A percentile compares a stretch with the other conserved stretches of the same genome.
Conservation (phyloP, 2,113 vertebrate species). For the Tragelaphus scriptus region DNA sequence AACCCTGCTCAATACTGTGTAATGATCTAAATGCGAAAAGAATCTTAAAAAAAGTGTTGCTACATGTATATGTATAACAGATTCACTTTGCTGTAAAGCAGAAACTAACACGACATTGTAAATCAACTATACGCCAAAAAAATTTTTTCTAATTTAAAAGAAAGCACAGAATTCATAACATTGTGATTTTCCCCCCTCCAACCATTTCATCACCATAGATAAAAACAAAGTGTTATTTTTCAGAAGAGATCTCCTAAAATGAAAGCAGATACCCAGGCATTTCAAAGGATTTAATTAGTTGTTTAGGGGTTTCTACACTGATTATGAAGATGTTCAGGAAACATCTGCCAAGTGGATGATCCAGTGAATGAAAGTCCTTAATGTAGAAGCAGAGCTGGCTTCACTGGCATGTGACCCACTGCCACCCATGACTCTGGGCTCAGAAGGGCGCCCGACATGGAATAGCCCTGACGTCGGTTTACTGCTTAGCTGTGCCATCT, state of each 20-base stretch:
- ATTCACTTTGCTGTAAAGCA: not conserved
- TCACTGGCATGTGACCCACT: fast-evolving
- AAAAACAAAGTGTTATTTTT: not conserved
- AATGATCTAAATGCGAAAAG: not conserved
- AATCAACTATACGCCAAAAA: not conserved
- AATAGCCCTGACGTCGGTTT: not conserved
- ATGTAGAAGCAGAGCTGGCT: not conserved
- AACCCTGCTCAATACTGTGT: not conserved
- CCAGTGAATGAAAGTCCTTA: not conserved
- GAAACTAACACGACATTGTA: not conserved
- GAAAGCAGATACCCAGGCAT: not conserved
- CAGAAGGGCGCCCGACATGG: fast-evolving
- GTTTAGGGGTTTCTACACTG: not conserved
- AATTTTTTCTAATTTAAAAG: not conserved
- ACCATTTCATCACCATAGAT: not conserved
- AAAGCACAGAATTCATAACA: not conserved
- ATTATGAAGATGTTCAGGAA: not conserved
- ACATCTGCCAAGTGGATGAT: not conserved
- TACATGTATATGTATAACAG: not conserved
- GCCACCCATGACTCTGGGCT: fast-evolving
- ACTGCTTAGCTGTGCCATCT: not conserved
- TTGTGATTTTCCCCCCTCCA: not conserved
- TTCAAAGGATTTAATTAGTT: not conserved
- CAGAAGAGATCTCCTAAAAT: not conserved
- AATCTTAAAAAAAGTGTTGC: not conserved